phyloP scores from a whole-genome alignment of 2,888 invertebrate genomes.

The Lepidocyrtoides sp. region DNA sequence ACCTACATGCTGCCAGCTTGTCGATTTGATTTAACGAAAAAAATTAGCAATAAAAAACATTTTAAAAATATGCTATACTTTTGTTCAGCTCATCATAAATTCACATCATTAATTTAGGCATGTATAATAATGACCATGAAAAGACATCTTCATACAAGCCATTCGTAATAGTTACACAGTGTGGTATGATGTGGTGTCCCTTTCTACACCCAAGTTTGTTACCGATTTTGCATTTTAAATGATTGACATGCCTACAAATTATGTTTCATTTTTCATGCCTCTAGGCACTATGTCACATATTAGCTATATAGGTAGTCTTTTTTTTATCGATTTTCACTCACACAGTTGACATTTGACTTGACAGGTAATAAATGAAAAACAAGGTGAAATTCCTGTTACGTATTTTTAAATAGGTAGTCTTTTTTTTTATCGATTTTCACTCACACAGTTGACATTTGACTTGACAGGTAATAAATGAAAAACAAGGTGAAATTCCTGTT shows the following conservation, averaged over 20 bases:
- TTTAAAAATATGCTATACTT: not conserved
- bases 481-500: constrained; percentile 44
- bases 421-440: not conserved
- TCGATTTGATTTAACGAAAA: not conserved
- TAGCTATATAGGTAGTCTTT: not conserved
- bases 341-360: not conserved
- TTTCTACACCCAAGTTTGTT: not conserved
- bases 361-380: constrained; percentile 32
- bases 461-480: constrained; percentile 27
- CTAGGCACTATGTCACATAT: not conserved
- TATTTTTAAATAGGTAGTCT: not conserved
- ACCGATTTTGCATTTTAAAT: not conserved
- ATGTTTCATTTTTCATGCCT: not conserved
- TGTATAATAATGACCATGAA: not conserved
- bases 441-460: constrained; percentile 29
- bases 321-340: not conserved
- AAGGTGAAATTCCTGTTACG: constrained; percentile 37
- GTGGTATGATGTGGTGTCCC: too few relatives aligned
- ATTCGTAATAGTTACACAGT: too few relatives aligned
- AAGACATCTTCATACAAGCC: not conserved
- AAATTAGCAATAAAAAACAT: not conserved
- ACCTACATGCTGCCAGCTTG: not conserved
- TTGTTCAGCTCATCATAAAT: not conserved
- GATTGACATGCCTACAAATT: constrained; percentile 25
- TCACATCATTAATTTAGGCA: not conserved